A percentile compares a stretch with the other conserved stretches of the same genome.
Conservation (phyloP, 1,140 invertebrate genomes). For the Melipona quadrifasciata region DNA sequence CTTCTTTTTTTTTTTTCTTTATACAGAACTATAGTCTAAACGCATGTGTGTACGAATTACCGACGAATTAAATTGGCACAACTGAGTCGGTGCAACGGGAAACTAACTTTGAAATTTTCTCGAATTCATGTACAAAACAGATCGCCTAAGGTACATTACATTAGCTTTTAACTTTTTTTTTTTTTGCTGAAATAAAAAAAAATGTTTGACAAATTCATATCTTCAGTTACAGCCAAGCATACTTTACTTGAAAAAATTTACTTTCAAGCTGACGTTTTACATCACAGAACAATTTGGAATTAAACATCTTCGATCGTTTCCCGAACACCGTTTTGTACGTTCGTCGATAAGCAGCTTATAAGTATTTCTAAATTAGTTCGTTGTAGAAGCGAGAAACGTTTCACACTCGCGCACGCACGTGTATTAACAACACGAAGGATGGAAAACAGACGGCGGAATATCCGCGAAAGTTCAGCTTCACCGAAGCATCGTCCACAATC, state of each 20-base stretch:
- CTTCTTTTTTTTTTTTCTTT: background rate
- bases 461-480: constrained; percentile 65
- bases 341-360: constrained; percentile 29
- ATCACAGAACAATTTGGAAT: constrained; percentile 49
- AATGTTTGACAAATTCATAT: background rate
- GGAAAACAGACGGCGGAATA: constrained; percentile 57
- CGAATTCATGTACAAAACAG: constrained; percentile 22
- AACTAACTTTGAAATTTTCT: constrained; percentile 14
- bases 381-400: constrained; percentile 49
- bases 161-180: background rate
- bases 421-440: constrained; percentile 7
- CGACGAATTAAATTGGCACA: constrained; percentile 45
- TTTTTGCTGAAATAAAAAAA: background rate
- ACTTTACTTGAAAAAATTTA: constrained; percentile 5
- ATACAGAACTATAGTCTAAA: constrained; percentile 41
- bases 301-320: constrained; percentile 26
- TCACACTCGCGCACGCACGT: constrained; percentile 24
- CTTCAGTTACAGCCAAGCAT: background rate
- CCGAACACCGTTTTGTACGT: constrained; percentile 46
- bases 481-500: constrained; percentile 54
- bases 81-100: constrained; percentile 40
- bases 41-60: constrained; percentile 25
- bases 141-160: background rate
- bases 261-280: constrained; percentile 26
- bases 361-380: constrained; percentile 36